These are phyloP conservation scores for pig (Sus scrofa) DNA, from an alignment of 2,113 vertebrate species.

Conservation along the genomic window T2T-Sscrofa CM000814.6:8956501-8957000, in stretches of 20 bases:
- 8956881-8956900: background rate
- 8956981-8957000: background rate
- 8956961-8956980: background rate
- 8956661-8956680: background rate
- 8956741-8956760: too few species aligned
- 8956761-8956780: background rate
- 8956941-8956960: background rate
- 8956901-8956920: background rate
- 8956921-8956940: background rate
- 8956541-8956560: background rate
- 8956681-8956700: background rate
- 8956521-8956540: background rate
- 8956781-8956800: background rate
- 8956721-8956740: background rate
- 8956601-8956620: background rate
- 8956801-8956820: background rate
- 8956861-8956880: too few species aligned
- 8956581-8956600: background rate
- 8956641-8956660: background rate
- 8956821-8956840: background rate
- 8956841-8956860: background rate
- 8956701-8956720: background rate
- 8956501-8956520: background rate
- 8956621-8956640: background rate
- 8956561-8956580: background rate